Percentiles rank a stretch among this genome's conserved stretches.
Conservation (phyloP, 2,797 vertebrate species). For the Gymnothorax reevesii region DNA sequence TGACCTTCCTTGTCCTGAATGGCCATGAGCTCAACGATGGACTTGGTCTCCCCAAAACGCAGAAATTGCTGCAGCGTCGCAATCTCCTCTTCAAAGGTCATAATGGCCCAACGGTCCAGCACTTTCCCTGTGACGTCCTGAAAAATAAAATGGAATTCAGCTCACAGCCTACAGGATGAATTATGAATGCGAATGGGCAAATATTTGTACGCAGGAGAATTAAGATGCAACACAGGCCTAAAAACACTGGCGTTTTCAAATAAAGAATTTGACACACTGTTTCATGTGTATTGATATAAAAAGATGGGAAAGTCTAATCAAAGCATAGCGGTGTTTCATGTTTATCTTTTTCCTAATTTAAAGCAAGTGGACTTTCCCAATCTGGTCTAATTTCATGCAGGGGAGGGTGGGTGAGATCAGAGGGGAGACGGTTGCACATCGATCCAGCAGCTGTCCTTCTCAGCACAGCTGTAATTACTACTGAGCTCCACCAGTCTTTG, state of each 20-base stretch:
- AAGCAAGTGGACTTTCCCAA: slow-evolving; percentile 72
- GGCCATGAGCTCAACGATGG: slow-evolving; percentile 97
- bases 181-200: slow-evolving; percentile 53
- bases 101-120: slow-evolving; percentile 95
- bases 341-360: slow-evolving; percentile 77
- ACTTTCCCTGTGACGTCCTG: slow-evolving; percentile 96
- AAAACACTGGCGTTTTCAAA: slow-evolving; percentile 61
- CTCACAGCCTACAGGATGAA: slow-evolving; percentile 45
- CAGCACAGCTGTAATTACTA: slow-evolving; percentile 86
- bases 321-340: slow-evolving; percentile 57
- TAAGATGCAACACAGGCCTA: slow-evolving; percentile 52
- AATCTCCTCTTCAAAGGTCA: slow-evolving; percentile 95
- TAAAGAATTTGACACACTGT: slow-evolving; percentile 58
- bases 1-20: slow-evolving; percentile 95
- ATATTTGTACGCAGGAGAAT: slow-evolving; percentile 48
- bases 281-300: slow-evolving; percentile 55
- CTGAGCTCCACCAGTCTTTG: slow-evolving; percentile 86
- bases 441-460: slow-evolving; percentile 74
- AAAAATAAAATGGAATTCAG: slow-evolving; percentile 22
- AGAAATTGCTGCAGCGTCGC: slow-evolving; percentile 95
- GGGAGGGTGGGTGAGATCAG: slow-evolving; percentile 73
- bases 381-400: slow-evolving; percentile 71
- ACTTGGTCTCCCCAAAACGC: slow-evolving; percentile 97
- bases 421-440: slow-evolving; percentile 76
- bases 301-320: slow-evolving; percentile 63